Evolutionary conservation across 2,113 vertebrate genomes (phyloP).

Genomic region (Aptenodytes patagonicus): DNA sequence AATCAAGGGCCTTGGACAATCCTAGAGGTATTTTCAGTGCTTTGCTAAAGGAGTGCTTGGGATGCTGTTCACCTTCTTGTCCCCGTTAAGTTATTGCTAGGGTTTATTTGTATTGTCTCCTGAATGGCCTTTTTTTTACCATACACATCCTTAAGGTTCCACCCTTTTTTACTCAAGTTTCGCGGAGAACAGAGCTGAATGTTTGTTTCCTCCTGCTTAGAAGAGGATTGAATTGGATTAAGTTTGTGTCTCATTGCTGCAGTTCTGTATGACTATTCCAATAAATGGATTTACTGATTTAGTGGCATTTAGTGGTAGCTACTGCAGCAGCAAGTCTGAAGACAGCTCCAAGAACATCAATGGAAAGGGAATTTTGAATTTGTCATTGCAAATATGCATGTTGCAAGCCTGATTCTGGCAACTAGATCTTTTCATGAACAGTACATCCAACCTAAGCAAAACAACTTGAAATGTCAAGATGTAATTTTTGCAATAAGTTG

Average conservation of each 20-base stretch:
- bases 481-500: not conserved
- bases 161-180: not conserved
- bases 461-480: not conserved
- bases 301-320: not conserved
- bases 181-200: not conserved
- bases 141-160: not conserved
- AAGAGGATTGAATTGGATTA: not conserved
- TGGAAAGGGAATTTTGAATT: not conserved
- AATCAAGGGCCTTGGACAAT: not conserved
- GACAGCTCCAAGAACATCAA: not conserved
- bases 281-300: constrained; percentile 43
- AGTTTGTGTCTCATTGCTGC: constrained; percentile 9
- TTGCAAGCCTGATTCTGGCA: not conserved
- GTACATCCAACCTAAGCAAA: not conserved
- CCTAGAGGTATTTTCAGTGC: not conserved
- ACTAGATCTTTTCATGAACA: not conserved
- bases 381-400: not conserved
- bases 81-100: not conserved
- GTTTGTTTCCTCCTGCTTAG: not conserved
- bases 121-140: not conserved
- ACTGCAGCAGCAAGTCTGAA: not conserved
- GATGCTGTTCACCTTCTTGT: not conserved
- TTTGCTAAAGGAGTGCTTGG: not conserved
- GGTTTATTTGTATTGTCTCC: not conserved
- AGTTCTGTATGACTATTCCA: not conserved